Conservation (phyloP, 2,797 vertebrate species). For the Trachurus trachurus region DNA sequence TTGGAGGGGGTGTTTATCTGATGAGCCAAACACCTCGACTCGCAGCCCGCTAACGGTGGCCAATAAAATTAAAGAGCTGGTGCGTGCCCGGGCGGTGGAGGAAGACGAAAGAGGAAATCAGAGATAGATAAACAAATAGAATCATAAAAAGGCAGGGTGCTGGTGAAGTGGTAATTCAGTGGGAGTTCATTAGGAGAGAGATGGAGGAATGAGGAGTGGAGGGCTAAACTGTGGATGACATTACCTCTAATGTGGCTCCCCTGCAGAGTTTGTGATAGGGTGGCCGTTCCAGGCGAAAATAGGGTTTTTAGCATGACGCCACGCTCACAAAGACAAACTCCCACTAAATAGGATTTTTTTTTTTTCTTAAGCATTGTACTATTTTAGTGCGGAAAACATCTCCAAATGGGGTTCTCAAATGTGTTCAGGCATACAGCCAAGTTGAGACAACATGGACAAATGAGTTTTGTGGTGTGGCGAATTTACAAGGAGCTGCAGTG, state of each 20-base stretch:
- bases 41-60: conserved; percentile 85
- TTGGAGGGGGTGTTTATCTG: conserved; percentile 71
- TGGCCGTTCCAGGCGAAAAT: conserved; percentile 80
- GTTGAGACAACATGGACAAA: conserved; percentile 72
- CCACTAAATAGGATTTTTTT: conserved; percentile 79
- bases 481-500: conserved; percentile 49
- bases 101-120: conserved; percentile 82
- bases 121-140: conserved; percentile 90
- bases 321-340: conserved; percentile 78
- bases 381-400: conserved; percentile 74
- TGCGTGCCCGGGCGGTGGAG: conserved; percentile 69
- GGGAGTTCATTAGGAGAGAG: conserved; percentile 87
- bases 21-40: conserved; percentile 70
- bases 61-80: conserved; percentile 86
- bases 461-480: conserved; percentile 65
- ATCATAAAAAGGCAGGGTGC: conserved; percentile 87
- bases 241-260: conserved; percentile 87
- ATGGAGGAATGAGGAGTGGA: conserved; percentile 83
- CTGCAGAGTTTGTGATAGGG: conserved; percentile 85
- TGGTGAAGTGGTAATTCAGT: conserved; percentile 86
- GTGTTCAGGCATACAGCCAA: conserved; percentile 74
- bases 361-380: conserved; percentile 71
- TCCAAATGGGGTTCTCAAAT: conserved; percentile 76
- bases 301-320: conserved; percentile 83
- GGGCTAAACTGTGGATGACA: conserved; percentile 87